phyloP scores from a whole-genome alignment of 2,113 vertebrate species.

The Hippopotamus amphibius region DNA sequence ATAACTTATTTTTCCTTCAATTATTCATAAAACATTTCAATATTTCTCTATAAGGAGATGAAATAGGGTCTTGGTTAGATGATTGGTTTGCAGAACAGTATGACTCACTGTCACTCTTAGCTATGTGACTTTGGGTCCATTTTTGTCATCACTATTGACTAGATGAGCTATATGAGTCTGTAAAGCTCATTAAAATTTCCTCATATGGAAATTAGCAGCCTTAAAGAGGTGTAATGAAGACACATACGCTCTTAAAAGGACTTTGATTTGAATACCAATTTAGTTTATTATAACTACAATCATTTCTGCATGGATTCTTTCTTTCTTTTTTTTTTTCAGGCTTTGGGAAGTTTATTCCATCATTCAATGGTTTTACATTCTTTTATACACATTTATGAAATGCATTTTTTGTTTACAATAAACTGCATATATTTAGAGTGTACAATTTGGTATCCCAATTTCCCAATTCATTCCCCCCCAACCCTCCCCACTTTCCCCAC shows the following conservation, averaged over 20 bases:
- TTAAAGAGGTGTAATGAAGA: not conserved
- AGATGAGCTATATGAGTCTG: not conserved
- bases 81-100: not conserved
- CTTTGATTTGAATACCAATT: not conserved
- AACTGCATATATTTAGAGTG: too few relatives aligned
- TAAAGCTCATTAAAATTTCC: not conserved
- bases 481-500: too few relatives aligned
- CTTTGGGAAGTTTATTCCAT: too few relatives aligned
- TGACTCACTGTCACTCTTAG: not conserved
- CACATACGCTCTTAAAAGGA: not conserved
- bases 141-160: not conserved
- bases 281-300: not conserved
- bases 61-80: slow-evolving; percentile 12
- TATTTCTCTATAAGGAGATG: not conserved
- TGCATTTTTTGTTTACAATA: too few relatives aligned
- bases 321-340: too few relatives aligned
- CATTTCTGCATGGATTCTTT: not conserved
- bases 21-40: slow-evolving; percentile 2
- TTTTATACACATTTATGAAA: too few relatives aligned
- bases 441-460: too few relatives aligned
- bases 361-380: too few relatives aligned
- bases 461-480: too few relatives aligned
- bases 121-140: not conserved
- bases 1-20: not conserved
- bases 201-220: slow-evolving; percentile 1